Base-by-base conservation (phyloP, 1,140 invertebrate species). In the Rhynchophorus ferrugineus region DNA sequence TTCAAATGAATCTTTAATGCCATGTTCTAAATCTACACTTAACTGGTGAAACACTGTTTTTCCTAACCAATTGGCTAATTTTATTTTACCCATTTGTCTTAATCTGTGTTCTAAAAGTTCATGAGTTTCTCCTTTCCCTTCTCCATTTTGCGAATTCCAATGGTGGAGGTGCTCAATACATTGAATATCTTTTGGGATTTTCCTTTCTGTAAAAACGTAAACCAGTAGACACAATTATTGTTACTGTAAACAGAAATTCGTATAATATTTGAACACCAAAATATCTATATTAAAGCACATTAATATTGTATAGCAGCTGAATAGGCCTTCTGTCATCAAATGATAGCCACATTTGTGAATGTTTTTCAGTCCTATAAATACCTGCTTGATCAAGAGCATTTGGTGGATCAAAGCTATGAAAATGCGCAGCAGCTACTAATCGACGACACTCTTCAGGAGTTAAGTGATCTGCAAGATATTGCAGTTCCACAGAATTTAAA, bases 21-120 rank as follows among this genome's bases (percentile, higher is more conserved):
- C 67, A 48, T 71, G 69, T 61, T 76, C 68, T 34, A 82, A 63
- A 60, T 81, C 75, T 51, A 70, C 69, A 9, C 74, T 73, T 34
- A 81, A 61, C 56, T 79, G 67, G 46, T 73, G 64, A 65, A 81
- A 82, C 2, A 76, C 72, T 2, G 72, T 74, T 49, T 65, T 73
- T 6, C 78, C 75, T 1, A 83, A 57, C 78, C 78, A 81, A 61
- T 80, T 71, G 1, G 79, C 78, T 49, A 83, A 57, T 53, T 79
- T 71, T 3, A 57, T 54, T 58, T 71, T 75, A 53, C 71, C 72
- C 38, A 83, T 65, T 69, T 81, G 78, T 20, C 74, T 68, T 7
- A 83, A 59, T 54, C 78, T 71, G 29, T 71, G 73, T 22, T 65
- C 64, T 5, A 82, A 45, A 18, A 66, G 45, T 56, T 75, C 72